Base-by-base conservation (phyloP, 2,888 invertebrate species). In the Stramonita haemastoma region DNA sequence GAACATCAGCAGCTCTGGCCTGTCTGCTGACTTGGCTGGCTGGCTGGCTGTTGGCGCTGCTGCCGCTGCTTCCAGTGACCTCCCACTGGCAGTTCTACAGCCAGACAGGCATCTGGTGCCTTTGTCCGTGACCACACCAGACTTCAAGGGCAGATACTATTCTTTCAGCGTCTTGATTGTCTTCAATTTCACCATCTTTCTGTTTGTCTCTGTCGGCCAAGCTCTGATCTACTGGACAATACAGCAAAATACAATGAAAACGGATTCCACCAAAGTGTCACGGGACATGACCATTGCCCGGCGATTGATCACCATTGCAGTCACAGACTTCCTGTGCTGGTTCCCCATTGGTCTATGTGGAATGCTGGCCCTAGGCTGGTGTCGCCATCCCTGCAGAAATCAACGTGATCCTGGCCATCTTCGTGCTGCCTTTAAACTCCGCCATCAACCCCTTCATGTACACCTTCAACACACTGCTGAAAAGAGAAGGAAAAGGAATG, bases 301-400 rank as follows among this genome's bases (percentile, higher is more conserved):
- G 13, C 36, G 81, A 26, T 22, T 83, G 81, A 83, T 83, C 81
- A 83, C 36, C 0, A 22, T 83, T 22, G 81, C 81, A 46, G 46
- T 83, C 26, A 83, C 81, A 83, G 81, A 83, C 29, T 83, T 83
- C 81, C 36, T 83, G 81, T 46, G 81, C 81, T 83, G 81, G 81
- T 83, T 83, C 36, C 81, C 81, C 36, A 83, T 83, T 26, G 81
- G 81, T 46, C 46, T 83, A 46, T 83, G 81, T 46, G 81, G 81
- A 13, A 36, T 83, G 36, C 13, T 83, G 81, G 36, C 81, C 5
- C 1, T 46, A 29, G 46, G 46, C 36, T 46, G 81, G 46, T 1
- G 26, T 22, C 1, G 6, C 81, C 22, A 83, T 83, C 26, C 46
- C 81, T 36, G 81, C 22, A 83, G 81, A 83, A 46, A 36, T 83